phyloP scores from a whole-genome alignment of 2,797 vertebrate genomes.

The Neosilurus mollespiculum region DNA sequence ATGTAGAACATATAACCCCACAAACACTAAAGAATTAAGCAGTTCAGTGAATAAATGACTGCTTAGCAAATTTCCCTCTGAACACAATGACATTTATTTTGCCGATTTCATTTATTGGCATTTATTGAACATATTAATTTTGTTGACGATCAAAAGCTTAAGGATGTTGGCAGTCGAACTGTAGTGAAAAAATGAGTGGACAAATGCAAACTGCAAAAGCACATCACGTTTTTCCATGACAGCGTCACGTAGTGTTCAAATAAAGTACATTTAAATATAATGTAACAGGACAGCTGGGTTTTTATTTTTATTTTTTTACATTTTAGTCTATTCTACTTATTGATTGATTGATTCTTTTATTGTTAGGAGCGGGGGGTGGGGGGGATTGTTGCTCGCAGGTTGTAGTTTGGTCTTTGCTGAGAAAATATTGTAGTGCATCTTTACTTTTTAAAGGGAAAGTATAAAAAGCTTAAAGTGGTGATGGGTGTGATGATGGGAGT shows the following conservation, averaged over 20 bases:
- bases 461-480: neutral
- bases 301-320: no score
- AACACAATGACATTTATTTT: neutral
- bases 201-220: no score
- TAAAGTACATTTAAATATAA: neutral
- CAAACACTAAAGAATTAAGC: no score
- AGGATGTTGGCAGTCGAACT: neutral
- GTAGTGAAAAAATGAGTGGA: neutral
- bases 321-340: no score
- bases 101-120: no score
- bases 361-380: no score
- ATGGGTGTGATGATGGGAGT: neutral
- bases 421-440: neutral
- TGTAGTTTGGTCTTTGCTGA: neutral
- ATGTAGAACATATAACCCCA: no score
- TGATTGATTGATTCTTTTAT: no score
- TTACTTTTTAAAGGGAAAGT: neutral
- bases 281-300: no score
- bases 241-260: conserved; percentile 10
- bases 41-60: no score
- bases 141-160: neutral
- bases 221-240: neutral
- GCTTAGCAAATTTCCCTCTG: neutral
- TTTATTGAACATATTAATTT: no score
- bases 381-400: no score